Percentiles rank a stretch among this genome's conserved stretches.
These are phyloP conservation scores for Apodemus sylvaticus DNA, from an alignment of 2,113 vertebrate species.

Conservation along the genomic window DNA sequence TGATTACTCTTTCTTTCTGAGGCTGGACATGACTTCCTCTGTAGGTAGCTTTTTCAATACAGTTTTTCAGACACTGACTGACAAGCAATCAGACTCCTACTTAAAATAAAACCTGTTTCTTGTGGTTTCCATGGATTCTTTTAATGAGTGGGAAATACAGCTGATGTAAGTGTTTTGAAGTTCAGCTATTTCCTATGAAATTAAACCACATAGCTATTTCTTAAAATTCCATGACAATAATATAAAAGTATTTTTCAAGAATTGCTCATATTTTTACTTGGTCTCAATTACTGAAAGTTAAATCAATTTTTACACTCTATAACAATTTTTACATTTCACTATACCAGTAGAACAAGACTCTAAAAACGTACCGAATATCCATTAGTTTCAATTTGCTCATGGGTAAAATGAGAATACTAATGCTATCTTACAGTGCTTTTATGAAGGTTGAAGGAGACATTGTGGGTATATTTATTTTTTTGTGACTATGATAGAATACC, in stretches of 20 bases:
- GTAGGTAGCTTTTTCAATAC: not conserved
- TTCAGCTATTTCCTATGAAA: not conserved
- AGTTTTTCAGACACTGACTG: not conserved
- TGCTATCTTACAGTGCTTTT: not conserved
- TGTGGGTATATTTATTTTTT: not conserved
- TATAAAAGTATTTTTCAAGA: not conserved
- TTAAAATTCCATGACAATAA: not conserved
- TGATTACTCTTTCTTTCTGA: not conserved
- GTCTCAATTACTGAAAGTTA: not conserved
- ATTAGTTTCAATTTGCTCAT: not conserved
- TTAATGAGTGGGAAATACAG: not conserved
- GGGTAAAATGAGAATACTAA: not conserved
- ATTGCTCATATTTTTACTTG: not conserved
- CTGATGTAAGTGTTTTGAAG: not conserved
- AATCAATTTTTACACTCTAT: not conserved
- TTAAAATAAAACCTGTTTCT: slow-evolving; percentile 9
- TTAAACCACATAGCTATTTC: not conserved
- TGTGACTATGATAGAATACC: not conserved
- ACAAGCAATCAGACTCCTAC: not conserved
- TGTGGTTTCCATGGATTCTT: not conserved
- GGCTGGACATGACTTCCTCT: not conserved
- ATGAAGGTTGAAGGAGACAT: not conserved
- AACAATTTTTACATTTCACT: not conserved
- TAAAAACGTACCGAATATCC: not conserved
- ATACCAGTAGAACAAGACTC: not conserved